Evolutionary conservation across 2,888 invertebrate species (phyloP).

Genomic region (Ophion costatus): DNA sequence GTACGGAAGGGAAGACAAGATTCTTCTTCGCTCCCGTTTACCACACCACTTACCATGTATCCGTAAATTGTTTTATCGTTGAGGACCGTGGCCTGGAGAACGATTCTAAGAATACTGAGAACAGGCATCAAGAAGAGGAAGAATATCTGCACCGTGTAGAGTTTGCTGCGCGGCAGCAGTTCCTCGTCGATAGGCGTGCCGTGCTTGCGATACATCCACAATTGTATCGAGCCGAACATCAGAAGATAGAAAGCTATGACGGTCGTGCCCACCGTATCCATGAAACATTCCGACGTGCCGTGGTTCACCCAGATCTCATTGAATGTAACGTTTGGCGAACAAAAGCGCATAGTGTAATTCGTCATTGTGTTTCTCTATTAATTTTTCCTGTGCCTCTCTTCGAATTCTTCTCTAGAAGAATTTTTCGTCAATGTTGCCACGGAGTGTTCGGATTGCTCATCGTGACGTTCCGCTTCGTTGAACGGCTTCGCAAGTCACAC

Average conservation of each 20-base stretch:
- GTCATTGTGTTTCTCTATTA: slow-evolving; percentile 45
- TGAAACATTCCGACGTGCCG: slow-evolving; percentile 96
- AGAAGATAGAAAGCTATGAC: slow-evolving; percentile 91
- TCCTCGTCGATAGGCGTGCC: slow-evolving; percentile 88
- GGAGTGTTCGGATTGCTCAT: slow-evolving; percentile 28
- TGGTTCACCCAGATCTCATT: slow-evolving; percentile 92
- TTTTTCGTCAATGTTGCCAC: neutral
- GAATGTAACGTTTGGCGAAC: slow-evolving; percentile 92
- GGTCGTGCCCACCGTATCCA: slow-evolving; percentile 92
- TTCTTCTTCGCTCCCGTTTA: neutral
- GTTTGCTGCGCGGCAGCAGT: slow-evolving; percentile 87
- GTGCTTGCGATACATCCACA: slow-evolving; percentile 93
- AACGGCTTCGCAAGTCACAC: neutral
- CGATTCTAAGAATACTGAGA: slow-evolving; percentile 89
- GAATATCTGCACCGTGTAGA: slow-evolving; percentile 91
- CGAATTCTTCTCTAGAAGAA: neutral
- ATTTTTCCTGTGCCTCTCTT: neutral
- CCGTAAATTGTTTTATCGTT: slow-evolving; percentile 90
- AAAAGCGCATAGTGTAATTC: slow-evolving; percentile 86
- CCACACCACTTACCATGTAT: slow-evolving; percentile 88
- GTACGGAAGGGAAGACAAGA: neutral
- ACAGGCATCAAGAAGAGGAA: slow-evolving; percentile 89
- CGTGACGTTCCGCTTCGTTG: neutral
- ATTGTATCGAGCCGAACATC: slow-evolving; percentile 91
- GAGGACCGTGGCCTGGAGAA: slow-evolving; percentile 90